phyloP scores from a whole-genome alignment of 2,797 vertebrate species.

The Neosalanx taihuensis region DNA sequence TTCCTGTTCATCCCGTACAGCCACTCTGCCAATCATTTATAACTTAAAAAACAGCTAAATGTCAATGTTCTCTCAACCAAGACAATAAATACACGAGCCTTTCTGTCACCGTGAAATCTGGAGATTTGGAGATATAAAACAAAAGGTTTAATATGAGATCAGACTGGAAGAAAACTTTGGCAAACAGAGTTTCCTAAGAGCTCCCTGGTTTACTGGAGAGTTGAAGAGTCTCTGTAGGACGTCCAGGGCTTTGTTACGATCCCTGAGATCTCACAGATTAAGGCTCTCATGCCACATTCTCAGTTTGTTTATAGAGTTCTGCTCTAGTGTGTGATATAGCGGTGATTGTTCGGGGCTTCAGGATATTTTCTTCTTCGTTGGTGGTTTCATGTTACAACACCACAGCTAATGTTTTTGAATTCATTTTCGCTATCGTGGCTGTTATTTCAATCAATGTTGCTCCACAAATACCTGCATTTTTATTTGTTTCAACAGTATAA shows the following conservation, averaged over 20 bases:
- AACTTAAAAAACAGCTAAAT: constrained; percentile 64
- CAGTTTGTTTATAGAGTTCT: constrained; percentile 50
- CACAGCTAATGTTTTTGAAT: constrained; percentile 55
- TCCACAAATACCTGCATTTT: constrained; percentile 23
- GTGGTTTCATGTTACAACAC: constrained; percentile 52
- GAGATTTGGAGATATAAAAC: constrained; percentile 60
- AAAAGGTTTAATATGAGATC: constrained; percentile 63
- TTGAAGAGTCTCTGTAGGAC: not conserved
- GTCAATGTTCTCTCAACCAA: constrained; percentile 55
- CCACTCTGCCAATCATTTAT: constrained; percentile 49
- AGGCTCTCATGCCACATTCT: constrained; percentile 46
- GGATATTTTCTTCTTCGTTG: constrained; percentile 53
- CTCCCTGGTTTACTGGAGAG: too few species aligned
- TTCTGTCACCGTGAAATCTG: constrained; percentile 36
- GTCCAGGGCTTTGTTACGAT: constrained; percentile 5
- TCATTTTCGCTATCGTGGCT: constrained; percentile 41
- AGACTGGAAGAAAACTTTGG: constrained; percentile 34
- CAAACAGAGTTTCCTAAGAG: too few species aligned
- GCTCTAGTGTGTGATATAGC: constrained; percentile 40
- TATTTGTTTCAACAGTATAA: constrained; percentile 15
- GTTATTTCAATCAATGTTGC: constrained; percentile 42
- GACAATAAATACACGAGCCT: constrained; percentile 43
- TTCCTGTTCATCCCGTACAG: constrained; percentile 40
- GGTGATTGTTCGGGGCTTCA: constrained; percentile 63
- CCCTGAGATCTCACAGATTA: constrained; percentile 29